Conservation (phyloP, 2,113 vertebrate species). For the Heterotilapia buettikoferi region DNA sequence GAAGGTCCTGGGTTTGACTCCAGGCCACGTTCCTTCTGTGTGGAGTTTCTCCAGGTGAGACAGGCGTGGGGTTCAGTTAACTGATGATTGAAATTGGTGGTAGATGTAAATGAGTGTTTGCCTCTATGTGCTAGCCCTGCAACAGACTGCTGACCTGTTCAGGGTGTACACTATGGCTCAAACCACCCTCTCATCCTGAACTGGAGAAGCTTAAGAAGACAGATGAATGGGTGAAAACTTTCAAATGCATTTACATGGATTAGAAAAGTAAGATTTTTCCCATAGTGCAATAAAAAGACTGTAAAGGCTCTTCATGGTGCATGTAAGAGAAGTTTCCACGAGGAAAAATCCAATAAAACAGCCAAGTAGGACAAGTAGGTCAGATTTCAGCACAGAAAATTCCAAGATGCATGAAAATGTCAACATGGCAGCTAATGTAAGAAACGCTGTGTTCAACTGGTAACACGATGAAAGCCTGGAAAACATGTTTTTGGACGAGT, state of each 20-base stretch:
- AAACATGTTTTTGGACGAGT: background rate
- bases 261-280: background rate
- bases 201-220: background rate
- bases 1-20: background rate
- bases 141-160: background rate
- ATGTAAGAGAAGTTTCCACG: background rate
- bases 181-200: background rate
- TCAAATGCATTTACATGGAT: background rate
- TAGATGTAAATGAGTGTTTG: background rate
- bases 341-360: background rate
- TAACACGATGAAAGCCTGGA: background rate
- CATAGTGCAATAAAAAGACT: background rate
- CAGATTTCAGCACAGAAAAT: background rate
- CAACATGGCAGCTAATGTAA: background rate
- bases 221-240: background rate
- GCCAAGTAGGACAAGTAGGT: background rate
- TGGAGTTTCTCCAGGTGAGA: background rate
- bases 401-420: background rate
- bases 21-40: background rate
- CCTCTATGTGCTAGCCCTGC: background rate
- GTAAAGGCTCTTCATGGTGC: background rate
- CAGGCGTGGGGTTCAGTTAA: background rate
- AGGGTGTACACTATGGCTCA: fast-evolving
- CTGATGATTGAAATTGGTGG: background rate
- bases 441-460: background rate